phyloP scores from a whole-genome alignment of 2,888 invertebrate genomes.

The Cremastinae sp. region DNA sequence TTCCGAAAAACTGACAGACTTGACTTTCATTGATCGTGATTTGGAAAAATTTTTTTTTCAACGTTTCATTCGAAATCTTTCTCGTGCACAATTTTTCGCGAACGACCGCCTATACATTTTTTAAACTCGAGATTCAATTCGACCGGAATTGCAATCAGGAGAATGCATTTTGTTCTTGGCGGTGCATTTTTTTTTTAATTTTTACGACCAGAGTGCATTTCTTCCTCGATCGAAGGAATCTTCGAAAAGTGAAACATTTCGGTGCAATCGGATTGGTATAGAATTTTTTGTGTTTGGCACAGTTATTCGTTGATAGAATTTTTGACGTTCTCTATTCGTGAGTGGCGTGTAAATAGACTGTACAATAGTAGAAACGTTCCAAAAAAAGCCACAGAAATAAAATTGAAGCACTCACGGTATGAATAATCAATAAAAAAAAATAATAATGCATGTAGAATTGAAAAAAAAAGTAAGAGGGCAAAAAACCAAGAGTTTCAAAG shows the following conservation, averaged over 20 bases:
- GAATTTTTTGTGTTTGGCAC: constrained; percentile 5
- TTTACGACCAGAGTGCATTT: no score
- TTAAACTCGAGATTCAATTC: no score
- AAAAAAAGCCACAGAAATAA: constrained; percentile 31
- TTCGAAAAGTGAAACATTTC: no score
- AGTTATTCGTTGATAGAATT: background rate
- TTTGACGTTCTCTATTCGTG: constrained; percentile 7
- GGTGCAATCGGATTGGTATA: background rate
- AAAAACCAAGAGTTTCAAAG: constrained; percentile 15
- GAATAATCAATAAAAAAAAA: constrained; percentile 3
- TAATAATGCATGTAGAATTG: constrained; percentile 39
- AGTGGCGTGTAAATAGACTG: constrained; percentile 45
- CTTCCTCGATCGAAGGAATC: no score
- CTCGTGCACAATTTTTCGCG: background rate
- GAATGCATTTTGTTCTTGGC: no score
- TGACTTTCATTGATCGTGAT: background rate
- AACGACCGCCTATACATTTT: background rate
- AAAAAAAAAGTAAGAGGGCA: constrained; percentile 18
- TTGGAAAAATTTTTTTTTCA: no score
- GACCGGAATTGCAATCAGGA: no score
- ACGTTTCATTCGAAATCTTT: no score
- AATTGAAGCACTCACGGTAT: constrained; percentile 34
- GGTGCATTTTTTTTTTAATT: no score
- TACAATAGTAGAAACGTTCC: constrained; percentile 44
- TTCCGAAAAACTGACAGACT: constrained; percentile 51